Evolutionary conservation across 2,113 vertebrate genomes (phyloP).

Genomic region (Esox niger): DNA sequence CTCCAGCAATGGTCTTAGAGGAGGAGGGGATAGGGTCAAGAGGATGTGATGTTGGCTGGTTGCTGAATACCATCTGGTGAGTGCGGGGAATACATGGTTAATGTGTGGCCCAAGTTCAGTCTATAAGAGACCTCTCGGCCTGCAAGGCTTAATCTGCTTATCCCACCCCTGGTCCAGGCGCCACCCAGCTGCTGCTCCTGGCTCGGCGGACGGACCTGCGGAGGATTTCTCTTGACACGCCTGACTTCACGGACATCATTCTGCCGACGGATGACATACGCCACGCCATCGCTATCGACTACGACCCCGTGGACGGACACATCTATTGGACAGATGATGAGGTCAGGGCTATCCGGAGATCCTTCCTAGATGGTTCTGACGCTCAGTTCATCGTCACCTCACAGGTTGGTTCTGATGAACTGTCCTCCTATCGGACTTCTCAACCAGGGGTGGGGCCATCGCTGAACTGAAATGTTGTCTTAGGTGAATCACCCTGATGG

Average conservation of each 20-base stretch:
- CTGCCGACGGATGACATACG: slow-evolving; percentile 91
- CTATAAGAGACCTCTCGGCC: too few species aligned
- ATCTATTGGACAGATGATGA: slow-evolving; percentile 98
- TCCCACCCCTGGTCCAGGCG: slow-evolving; percentile 68
- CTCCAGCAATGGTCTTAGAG: too few species aligned
- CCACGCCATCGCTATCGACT: slow-evolving; percentile 96
- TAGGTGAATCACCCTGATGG: slow-evolving; percentile 85
- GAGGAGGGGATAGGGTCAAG: too few species aligned
- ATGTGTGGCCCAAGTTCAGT: too few species aligned
- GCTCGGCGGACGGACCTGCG: slow-evolving; percentile 90
- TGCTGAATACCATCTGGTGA: too few species aligned
- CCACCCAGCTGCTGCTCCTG: slow-evolving; percentile 86
- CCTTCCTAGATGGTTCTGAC: slow-evolving; percentile 82
- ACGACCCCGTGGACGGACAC: slow-evolving; percentile 90
- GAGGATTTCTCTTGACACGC: slow-evolving; percentile 91
- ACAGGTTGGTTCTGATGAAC: slow-evolving; percentile 67
- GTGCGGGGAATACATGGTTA: too few species aligned
- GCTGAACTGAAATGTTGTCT: too few species aligned
- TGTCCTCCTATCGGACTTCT: too few species aligned
- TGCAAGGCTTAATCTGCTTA: background rate
- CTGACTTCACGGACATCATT: slow-evolving; percentile 93
- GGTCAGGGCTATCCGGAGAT: slow-evolving; percentile 88
- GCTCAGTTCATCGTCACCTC: slow-evolving; percentile 89
- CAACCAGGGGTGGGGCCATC: too few species aligned
- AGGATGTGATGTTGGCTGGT: too few species aligned